Base-by-base conservation (phyloP, 2,113 vertebrate species). In the Xerus inauris region DNA sequence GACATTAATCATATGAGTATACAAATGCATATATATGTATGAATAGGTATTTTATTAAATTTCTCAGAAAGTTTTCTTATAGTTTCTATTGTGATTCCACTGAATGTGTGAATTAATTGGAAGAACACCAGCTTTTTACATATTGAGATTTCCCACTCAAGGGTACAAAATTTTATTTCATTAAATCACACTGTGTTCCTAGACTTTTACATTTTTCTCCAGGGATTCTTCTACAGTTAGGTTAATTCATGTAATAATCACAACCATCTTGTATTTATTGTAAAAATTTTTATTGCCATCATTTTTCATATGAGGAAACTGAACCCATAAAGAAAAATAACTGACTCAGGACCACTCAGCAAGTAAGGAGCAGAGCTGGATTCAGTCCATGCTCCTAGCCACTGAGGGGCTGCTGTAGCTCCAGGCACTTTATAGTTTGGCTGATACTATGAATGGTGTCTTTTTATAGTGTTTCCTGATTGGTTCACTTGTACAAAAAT, bases 381-480 rank as follows among this genome's bases (percentile, higher is more conserved):
- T 69, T 94, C 47, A 90, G 49, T 54, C 17, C 22, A 64, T 8
- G 32, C 42, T 84, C 49, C 89, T 69, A 75, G 54, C 35, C 51
- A 40, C 51, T 59, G 9, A 19, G n/a, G 17, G 77, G 11, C 24
- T n/a, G 82, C 59, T 54, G 54, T 40, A 20, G 11, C 49, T 17
- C 47, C 2, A 51, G 20, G 75, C 30, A 64, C n/a, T 85, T 75
- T 42, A 79, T 5, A 80, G 71, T 19, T 54, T 83, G 40, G 11
- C 54, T 84, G 54, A 24, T 64, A 38, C 45, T 57, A 13, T 89
- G 81, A 80, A n/a, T 54, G 20, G 28, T 49, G 42, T 54, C 38
- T 82, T 91, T 85, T 95, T 95, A 86, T 73, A 89, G 28, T 71
- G 73, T 73, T 83, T 97, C 89, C 69, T 79, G 72, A 90, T 47